Base-by-base conservation (phyloP, 1,140 invertebrate species). In the Tribolium castaneum region DNA sequence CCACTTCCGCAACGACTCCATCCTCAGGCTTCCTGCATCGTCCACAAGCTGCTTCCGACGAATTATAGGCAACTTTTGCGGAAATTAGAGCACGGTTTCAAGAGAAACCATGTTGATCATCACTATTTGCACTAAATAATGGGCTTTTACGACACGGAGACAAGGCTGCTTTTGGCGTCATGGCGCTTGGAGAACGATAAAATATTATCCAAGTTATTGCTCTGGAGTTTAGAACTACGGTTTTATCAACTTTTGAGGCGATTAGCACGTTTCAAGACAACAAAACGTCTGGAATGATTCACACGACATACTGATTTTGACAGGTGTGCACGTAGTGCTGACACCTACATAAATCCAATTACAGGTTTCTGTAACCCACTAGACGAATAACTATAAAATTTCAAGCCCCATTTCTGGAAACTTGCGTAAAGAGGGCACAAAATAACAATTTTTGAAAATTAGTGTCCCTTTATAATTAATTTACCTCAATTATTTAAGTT, bases 1-100 rank as follows among this genome's bases (percentile, higher is more conserved):
- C 95, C 95, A 97, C 90, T 95, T 96, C 89, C 95, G 90, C 83
- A 97, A 90, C 81, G 95, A 96, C 89, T 96, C 94, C 95, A 97
- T 96, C 6, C 30, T 13, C n/a, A 12, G 13, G 6, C 30, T 10
- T 34, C 25, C 30, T 5, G 12, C 59, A 66, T 66, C 35, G 6
- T 66, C 34, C 5, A 34, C 3, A 0, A 1, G 9, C 10, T n/a
- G 14, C 35, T 66, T 22, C 22, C 16, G 13, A 19, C n/a, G 0
- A 30, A 62, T 10, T 12, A 4, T 10, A 62, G 56, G 22, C 56
- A 62, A 10, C 10, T 25, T 66, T 66, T 34, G 59, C 12, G 30
- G 16, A 72, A 72, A 16, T 72, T 72, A 72, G 70, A 72, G 50
- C 70, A 72, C 70, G 14, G 22, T 72, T 59, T 66, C 59, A 66